phyloP scores from a whole-genome alignment of 2,888 invertebrate species.

The Atherix ibis region DNA sequence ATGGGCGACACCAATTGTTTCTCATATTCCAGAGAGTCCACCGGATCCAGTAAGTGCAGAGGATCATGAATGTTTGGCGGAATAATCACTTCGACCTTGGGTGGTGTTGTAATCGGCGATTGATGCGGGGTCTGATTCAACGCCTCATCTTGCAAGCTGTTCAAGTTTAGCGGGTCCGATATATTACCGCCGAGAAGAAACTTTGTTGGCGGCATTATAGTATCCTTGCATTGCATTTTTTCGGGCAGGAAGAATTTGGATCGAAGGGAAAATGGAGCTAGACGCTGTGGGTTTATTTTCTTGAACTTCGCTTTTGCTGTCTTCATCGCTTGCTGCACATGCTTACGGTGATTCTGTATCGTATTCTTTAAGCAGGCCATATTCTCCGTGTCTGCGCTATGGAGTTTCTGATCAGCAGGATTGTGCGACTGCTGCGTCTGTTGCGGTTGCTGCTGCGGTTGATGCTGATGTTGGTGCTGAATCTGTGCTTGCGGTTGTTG shows the following conservation, averaged over 20 bases:
- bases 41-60: constrained; percentile 64
- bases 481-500: constrained; percentile 13
- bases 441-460: constrained; percentile 3
- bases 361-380: constrained; percentile 30
- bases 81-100: constrained; percentile 76
- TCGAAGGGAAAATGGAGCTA: constrained; percentile 17
- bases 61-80: constrained; percentile 89
- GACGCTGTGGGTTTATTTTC: constrained; percentile 2
- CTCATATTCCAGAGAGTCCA: constrained; percentile 69
- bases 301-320: constrained; percentile 3
- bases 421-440: constrained; percentile 3
- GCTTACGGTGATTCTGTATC: constrained; percentile 20
- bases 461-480: constrained; percentile 11
- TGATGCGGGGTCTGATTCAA: constrained; percentile 73
- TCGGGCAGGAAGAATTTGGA: constrained; percentile 61
- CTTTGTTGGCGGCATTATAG: constrained; percentile 76
- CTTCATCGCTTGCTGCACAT: constrained; percentile 1
- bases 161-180: constrained; percentile 84
- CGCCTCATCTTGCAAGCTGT: constrained; percentile 73
- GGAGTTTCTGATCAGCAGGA: too few relatives aligned
- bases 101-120: constrained; percentile 38
- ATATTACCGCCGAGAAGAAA: constrained; percentile 91
- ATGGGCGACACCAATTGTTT: constrained; percentile 58
- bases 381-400: constrained; percentile 29
- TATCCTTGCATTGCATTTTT: constrained; percentile 56